Evolutionary conservation across 2,113 vertebrate genomes (phyloP), one percentile per base, ranked within the genome.

Genomic region (Mola mola): DNA sequence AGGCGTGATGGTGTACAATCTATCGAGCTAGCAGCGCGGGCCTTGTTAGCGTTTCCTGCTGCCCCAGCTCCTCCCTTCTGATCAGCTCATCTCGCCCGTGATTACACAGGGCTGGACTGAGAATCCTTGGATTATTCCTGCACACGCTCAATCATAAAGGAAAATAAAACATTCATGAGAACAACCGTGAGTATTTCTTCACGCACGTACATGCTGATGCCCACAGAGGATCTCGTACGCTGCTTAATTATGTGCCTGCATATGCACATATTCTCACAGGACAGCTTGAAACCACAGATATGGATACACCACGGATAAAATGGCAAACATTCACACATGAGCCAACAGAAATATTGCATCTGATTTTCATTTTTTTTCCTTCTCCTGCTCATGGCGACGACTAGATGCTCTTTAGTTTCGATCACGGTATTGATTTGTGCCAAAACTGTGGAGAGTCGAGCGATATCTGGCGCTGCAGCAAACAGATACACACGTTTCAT

Each of bases 11-110:
- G 12, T 26, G 34, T 50, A 21, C 29, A 10, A 43, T 56, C 16
- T 51, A 46, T 26, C 16, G 12, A 42, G 41, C 59, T 53, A 56
- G 66, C 68, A 70, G 56, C 43, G 1, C 31, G 26, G 75, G 72
- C 76, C 83, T 79, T 81, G 84, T 89, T 84, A 86, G 72, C 76
- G 8, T 11, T 19, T 63, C 66, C 66, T 64, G 44, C 70, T 43
- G 26, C 42, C 65, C 78, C 34, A 11, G 66, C 71, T 66, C 22
- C 57, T 59, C 67, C 70, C 66, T 12, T 59, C 43, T 40, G 42
- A 73, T 55, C 36, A 38, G 34, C 72, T 67, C 63, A 28, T 19
- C 41, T 43, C 15, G 38, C 31, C 41, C 31, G 38, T 28, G 50
- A 78, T 73, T 74, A 70, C 83, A 71, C 69, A 4, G 13, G 25